Base-by-base conservation (phyloP, 2,113 vertebrate genomes). In the Alexandromys fortis region DNA sequence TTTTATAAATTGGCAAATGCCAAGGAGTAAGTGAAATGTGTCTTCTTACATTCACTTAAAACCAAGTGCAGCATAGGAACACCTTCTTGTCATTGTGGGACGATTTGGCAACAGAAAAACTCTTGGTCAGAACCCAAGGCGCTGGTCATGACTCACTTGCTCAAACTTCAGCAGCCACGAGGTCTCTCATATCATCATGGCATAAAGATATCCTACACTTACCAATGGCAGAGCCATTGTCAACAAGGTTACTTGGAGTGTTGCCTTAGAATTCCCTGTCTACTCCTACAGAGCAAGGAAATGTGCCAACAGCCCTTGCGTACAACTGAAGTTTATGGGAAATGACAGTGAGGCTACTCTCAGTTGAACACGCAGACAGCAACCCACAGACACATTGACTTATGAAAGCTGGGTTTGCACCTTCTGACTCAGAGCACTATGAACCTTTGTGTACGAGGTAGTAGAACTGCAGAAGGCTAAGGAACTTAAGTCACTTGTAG, bases 211-310 rank as follows among this genome's bases (percentile, higher is more conserved):
- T 21, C 35, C 35, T 79, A 26, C 33, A 47, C 33, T 78, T 35
- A 26, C 42, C 19, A 47, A 28, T 49, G 13, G 63, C 42, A 81
- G 49, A 72, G 52, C 55, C 30, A 5, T 92, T 91, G 94, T 94
- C 47, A 95, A 96, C 96, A 97, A 63, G 38, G 76, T 76, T 21
- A 42, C 92, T 91, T 58, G 76, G 35, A 81, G 49, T 24, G 61
- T 35, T 68, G 83, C 81, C 90, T 89, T 81, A 28, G 95, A 96
- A 70, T 30, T 88, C 68, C 65, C 4, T 42, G 30, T 47, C 87
- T 11, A 52, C 73, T 97, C 38, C 81, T 97, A 26, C 65, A 92
- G 58, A 81, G 95, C 79, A 95, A 97, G 83, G 38, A 95, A 63
- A 22, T 63, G 89, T 30, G 85, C 94, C 42, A 72, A 94, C 65